Conservation (phyloP, 35 echinoderm and acorn worm genomes). For the Hemicentrotus pulcherrimus region DNA sequence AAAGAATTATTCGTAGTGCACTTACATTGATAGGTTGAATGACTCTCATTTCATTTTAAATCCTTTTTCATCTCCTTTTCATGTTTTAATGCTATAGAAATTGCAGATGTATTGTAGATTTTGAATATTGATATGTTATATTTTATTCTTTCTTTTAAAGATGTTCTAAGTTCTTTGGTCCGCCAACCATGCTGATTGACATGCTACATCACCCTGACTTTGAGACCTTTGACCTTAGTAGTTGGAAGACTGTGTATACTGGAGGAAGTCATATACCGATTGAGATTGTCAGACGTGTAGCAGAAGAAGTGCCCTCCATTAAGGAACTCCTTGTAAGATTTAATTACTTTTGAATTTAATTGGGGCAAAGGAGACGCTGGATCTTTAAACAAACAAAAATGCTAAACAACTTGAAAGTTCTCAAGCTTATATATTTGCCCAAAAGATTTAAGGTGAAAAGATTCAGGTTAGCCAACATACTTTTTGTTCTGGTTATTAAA, state of each 20-base stretch:
- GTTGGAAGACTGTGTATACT: not conserved
- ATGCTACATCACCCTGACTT: slow-evolving; percentile 47
- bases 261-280: slow-evolving; percentile 11
- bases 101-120: too few relatives aligned
- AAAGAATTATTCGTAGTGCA: too few relatives aligned
- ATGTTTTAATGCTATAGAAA: too few relatives aligned
- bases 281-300: not conserved
- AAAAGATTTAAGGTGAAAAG: not conserved
- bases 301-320: not conserved
- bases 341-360: not conserved
- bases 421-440: too few relatives aligned
- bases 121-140: too few relatives aligned
- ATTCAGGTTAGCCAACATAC: not conserved
- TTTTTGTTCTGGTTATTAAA: too few relatives aligned
- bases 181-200: slow-evolving; percentile 44
- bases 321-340: slow-evolving; percentile 16
- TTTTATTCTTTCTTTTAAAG: not conserved
- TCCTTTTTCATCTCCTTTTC: too few relatives aligned
- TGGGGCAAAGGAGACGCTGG: not conserved
- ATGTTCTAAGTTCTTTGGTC: not conserved
- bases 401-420: too few relatives aligned
- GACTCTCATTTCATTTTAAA: too few relatives aligned
- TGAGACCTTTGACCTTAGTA: slow-evolving; percentile 34
- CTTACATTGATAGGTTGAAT: too few relatives aligned
- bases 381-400: too few relatives aligned